Base-by-base conservation (phyloP, 2,797 vertebrate species). In the Octomys mimax region DNA sequence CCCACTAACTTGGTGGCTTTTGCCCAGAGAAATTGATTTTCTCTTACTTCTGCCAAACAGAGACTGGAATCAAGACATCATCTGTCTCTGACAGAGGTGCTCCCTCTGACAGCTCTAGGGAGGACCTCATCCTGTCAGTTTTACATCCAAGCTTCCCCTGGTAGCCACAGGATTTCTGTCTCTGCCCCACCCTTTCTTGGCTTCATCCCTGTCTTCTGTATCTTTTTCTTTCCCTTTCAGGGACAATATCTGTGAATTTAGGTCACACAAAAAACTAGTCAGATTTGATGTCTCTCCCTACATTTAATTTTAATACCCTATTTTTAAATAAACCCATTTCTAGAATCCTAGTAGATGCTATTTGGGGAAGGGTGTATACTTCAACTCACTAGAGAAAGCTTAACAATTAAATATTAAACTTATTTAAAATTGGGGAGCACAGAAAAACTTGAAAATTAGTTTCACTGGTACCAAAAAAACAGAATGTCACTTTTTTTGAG, bases 401-500 rank as follows among this genome's bases (percentile, higher is more conserved):
- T 28, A 54, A 31, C 3, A 42, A 42, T 9, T 9, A 28, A 12
- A 54, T 21, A 49, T 62, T n/a, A 5, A 79, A 64, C 11, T n/a
- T 26, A 22, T 18, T 3, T n/a, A 70, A 82, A 94, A 81, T 18
- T 36, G 1, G 54, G 0, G 21, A 66, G 70, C 18, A 78, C 8
- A 81, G 12, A 91, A 62, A n/a, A 46, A 68, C 46, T 28, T 78
- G 36, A 82, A 93, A 83, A 31, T 46, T 61, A 11, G 36, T 52
- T 14, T 85, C 36, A 4, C 14, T 71, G 28, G 78, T 1, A 22
- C 18, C 31, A 14, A 10, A 61, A 61, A 64, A 61, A 26, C 4
- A 85, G 92, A 95, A 71, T 71, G 12, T 22, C 46, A 78, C 16
- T 59, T 61, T 85, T 54, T 36, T 64, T 86, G 54, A 81, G 54